Conservation (phyloP, 2,113 vertebrate species). For the Tretioscincus oriximinensis region DNA sequence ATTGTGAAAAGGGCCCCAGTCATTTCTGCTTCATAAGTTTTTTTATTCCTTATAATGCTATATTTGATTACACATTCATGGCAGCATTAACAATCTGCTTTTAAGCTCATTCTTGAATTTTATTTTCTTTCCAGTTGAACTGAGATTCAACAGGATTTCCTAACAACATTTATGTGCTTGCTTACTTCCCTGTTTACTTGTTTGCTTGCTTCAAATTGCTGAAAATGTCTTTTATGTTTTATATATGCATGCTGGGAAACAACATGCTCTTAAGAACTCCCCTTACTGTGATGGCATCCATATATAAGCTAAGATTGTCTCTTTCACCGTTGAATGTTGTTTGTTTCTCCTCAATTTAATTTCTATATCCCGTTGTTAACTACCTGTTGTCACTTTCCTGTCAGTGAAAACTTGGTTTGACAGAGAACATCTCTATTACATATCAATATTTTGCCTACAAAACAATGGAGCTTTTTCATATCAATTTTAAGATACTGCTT, state of each 20-base stretch:
- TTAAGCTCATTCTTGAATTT: not conserved
- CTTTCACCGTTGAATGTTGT: not conserved
- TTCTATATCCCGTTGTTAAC: slow-evolving; percentile 9
- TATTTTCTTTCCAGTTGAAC: not conserved
- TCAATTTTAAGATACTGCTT: not conserved
- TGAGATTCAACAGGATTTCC: not conserved
- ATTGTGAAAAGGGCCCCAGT: not conserved
- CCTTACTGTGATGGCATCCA: slow-evolving; percentile 9
- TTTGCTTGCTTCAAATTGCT: not conserved
- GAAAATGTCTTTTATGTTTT: not conserved
- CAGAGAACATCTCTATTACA: not conserved
- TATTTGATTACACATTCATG: not conserved
- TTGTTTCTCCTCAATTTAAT: slow-evolving; percentile 7
- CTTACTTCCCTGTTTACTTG: not conserved
- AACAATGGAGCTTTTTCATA: not conserved
- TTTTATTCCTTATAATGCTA: not conserved
- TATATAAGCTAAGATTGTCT: slow-evolving; percentile 7
- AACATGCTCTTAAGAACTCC: not conserved
- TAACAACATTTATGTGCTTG: not conserved
- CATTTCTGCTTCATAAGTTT: not conserved
- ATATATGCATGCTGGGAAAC: not conserved
- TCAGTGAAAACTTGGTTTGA: not conserved
- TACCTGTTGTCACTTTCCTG: not conserved
- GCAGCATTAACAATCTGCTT: not conserved
- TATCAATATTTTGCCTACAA: not conserved